Conservation (phyloP, 1,140 invertebrate genomes). For the Drosophila rhopaloa region DNA sequence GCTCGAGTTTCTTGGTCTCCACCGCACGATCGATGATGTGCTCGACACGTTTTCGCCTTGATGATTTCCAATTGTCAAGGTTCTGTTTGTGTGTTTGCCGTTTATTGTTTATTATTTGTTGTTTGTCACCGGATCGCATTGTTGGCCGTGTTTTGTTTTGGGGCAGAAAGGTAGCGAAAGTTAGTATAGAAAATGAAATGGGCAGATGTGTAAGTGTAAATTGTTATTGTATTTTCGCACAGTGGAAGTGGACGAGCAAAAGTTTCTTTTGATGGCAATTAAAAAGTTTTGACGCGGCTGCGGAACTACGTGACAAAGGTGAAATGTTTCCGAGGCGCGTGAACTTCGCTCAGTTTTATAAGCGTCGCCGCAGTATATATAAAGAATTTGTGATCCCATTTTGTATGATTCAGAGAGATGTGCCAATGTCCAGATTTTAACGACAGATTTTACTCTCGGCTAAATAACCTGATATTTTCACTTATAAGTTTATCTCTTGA, state of each 20-base stretch:
- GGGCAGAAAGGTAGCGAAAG: slow-evolving; percentile 62
- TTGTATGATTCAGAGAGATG: slow-evolving; percentile 22
- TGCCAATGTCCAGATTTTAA: slow-evolving; percentile 13
- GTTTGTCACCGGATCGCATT: slow-evolving; percentile 35
- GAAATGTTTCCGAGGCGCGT: slow-evolving; percentile 42
- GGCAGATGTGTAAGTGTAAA: slow-evolving; percentile 48
- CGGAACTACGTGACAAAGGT: slow-evolving; percentile 63
- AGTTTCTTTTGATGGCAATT: slow-evolving; percentile 59
- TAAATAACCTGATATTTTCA: slow-evolving; percentile 2
- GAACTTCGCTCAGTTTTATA: slow-evolving; percentile 24
- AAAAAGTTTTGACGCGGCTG: slow-evolving; percentile 66
- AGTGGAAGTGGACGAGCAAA: slow-evolving; percentile 42
- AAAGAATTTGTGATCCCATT: slow-evolving; percentile 10
- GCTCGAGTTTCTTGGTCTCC: slow-evolving; percentile 93
- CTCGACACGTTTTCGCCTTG: slow-evolving; percentile 94
- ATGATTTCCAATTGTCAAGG: slow-evolving; percentile 97
- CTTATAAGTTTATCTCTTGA: neutral
- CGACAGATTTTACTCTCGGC: neutral
- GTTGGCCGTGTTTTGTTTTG: slow-evolving; percentile 39
- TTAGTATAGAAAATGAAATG: slow-evolving; percentile 65
- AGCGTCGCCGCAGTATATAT: slow-evolving; percentile 3
- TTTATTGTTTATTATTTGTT: slow-evolving; percentile 28
- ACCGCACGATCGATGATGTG: slow-evolving; percentile 95
- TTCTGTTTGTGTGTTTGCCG: slow-evolving; percentile 87
- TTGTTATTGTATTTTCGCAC: slow-evolving; percentile 34